Evolutionary conservation across 2,113 vertebrate species (phyloP), one percentile per base, ranked within the genome.

Genomic region (Jacana jacana): DNA sequence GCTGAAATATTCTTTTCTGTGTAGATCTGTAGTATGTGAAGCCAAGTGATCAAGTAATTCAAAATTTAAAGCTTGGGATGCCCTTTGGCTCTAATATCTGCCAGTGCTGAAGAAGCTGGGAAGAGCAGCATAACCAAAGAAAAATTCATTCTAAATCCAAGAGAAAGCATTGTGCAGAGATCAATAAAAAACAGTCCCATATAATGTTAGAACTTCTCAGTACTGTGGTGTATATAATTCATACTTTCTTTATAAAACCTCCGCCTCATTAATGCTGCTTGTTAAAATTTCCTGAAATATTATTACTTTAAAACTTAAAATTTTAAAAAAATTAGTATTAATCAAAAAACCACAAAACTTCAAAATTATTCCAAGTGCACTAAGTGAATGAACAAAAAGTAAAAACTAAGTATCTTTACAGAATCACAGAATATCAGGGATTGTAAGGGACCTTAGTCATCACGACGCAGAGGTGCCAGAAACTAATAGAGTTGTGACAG

Each of bases 401-500:
- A 46, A 33, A 81, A 84, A 49, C 10, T 3, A 79, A n/a, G 7
- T 19, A 48, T 65, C 40, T 65, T 93, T n/a, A n/a, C n/a, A n/a
- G n/a, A n/a, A n/a, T n/a, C n/a, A n/a, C n/a, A n/a, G n/a, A n/a
- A n/a, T n/a, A n/a, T n/a, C n/a, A n/a, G n/a, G n/a, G n/a, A n/a
- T n/a, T n/a, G n/a, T n/a, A n/a, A n/a, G n/a, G n/a, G n/a, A n/a
- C n/a, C n/a, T n/a, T 65, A 72, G 58, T 61, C 12, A 60, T 35
- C 33, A 83, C 12, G 30, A 94, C 1, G 7, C 54, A 89, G 10
- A 91, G 80, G 44, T 91, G 61, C 86, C 79, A 93, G 60, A 86
- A 95, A 91, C 60, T 81, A 90, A 96, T 81, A 76, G 3, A 91
- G 72, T 92, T 44, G 4, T 39, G 75, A 88, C 77, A 97, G 87